Evolutionary conservation across 2,113 vertebrate genomes (phyloP).

Genomic region (Platycercus adscitus): DNA sequence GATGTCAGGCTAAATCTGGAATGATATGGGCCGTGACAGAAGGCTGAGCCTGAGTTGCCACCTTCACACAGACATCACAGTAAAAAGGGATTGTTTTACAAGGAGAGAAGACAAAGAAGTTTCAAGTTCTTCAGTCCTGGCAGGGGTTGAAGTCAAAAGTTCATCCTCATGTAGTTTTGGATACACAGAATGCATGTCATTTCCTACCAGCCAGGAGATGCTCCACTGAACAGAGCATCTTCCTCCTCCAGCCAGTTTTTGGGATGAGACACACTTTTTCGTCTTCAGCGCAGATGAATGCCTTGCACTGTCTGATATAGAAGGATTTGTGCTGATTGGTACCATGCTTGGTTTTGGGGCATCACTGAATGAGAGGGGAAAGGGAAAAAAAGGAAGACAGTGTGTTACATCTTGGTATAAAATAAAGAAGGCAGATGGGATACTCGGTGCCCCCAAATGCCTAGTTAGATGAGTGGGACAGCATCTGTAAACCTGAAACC

Average conservation of each 20-base stretch:
- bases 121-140: slow-evolving; percentile 18
- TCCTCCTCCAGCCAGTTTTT: background rate
- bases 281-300: background rate
- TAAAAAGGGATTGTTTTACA: slow-evolving; percentile 34
- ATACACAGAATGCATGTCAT: background rate
- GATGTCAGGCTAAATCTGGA: slow-evolving; percentile 51
- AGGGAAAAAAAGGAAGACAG: background rate
- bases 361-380: background rate
- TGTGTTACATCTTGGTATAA: background rate
- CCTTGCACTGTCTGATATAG: background rate
- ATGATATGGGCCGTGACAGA: slow-evolving; percentile 46
- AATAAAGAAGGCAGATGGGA: background rate
- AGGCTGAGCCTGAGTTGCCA: slow-evolving; percentile 37
- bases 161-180: background rate
- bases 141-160: slow-evolving; percentile 53
- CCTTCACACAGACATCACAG: background rate
- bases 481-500: background rate
- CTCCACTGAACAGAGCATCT: background rate
- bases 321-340: background rate
- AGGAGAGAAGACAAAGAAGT: slow-evolving; percentile 28
- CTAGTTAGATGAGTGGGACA: background rate
- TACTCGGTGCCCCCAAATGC: background rate
- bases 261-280: background rate
- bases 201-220: background rate
- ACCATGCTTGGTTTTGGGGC: background rate